Evolutionary conservation across 2,888 invertebrate species (phyloP), one percentile per base, ranked within the genome.

Genomic region (Quadriops clusia): DNA sequence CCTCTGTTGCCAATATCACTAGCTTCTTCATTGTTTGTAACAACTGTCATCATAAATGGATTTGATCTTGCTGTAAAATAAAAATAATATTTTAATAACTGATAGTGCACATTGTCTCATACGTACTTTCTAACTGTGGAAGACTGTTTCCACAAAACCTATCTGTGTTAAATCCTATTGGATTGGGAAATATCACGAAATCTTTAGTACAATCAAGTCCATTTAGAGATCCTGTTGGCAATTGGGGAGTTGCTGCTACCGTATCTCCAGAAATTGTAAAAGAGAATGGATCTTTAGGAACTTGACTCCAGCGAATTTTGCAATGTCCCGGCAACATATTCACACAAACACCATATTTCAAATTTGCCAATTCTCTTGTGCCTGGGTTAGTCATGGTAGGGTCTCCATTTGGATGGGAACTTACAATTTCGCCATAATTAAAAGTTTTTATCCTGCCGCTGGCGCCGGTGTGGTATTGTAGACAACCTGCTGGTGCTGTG

Each of bases 341-440:
- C 11, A 86, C 68, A 45, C 86, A 86, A 29, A 83, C 74, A 3
- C 84, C 84, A 50, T 86, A 86, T 54, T 75, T 74, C 38, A 74
- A 60, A 51, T 75, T 77, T 2, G 69, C 74, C 33, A 86, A 60
- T 55, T 85, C 77, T 16, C 85, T 60, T 0, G 81, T 78, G 2
- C 82, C 83, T 30, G 61, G 33, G n/a, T n/a, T n/a, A n/a, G n/a
- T n/a, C 14, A 37, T 39, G 1, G 32, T 27, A 10, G 32, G 33
- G n/a, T n/a, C n/a, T 16, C 10, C 25, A 25, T 32, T 39, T 4
- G 34, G 30, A 3, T 41, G 33, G 5, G 49, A 48, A 30, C 44
- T 53, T 11, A 47, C 36, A n/a, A 70, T 67, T 2, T 71, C 64
- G 0, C 74, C 80, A 53, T 78, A 85, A 58, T 86, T 85, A 44